These are phyloP conservation scores for Ctenodactylus gundi DNA, from an alignment of 2,113 vertebrate genomes.

Conservation along the genomic window DNA sequence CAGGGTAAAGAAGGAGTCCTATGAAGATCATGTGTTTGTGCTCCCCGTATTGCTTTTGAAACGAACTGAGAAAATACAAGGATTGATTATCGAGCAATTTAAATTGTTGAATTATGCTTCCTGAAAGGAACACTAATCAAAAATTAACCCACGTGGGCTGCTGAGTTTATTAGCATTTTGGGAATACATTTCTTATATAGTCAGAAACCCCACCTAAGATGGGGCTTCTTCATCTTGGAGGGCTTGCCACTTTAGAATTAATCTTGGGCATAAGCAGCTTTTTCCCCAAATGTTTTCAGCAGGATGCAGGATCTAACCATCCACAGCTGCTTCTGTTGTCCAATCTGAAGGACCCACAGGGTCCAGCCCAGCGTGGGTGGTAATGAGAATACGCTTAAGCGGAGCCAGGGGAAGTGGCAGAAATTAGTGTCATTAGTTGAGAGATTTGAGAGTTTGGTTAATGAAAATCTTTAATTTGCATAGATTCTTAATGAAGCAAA, in stretches of 20 bases:
- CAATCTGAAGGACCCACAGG: not conserved
- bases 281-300: not conserved
- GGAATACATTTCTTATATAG: not conserved
- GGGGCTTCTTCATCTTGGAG: not conserved
- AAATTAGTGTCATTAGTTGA: not conserved
- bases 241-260: not conserved
- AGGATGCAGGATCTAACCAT: not conserved
- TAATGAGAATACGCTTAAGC: not conserved
- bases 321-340: not conserved
- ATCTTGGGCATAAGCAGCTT: not conserved
- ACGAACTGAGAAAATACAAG: not conserved
- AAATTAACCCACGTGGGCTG: not conserved
- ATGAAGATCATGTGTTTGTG: not conserved
- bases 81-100: not conserved
- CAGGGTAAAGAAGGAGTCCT: not conserved
- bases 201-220: not conserved
- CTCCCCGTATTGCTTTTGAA: not conserved
- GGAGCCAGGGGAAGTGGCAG: not conserved
- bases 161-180: not conserved
- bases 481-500: not conserved
- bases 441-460: not conserved
- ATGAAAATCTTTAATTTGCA: constrained; percentile 39
- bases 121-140: not conserved
- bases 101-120: not conserved
- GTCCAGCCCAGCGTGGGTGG: not conserved